Conservation (phyloP, 2,797 vertebrate genomes). For the Micropoecilia bifurca region DNA sequence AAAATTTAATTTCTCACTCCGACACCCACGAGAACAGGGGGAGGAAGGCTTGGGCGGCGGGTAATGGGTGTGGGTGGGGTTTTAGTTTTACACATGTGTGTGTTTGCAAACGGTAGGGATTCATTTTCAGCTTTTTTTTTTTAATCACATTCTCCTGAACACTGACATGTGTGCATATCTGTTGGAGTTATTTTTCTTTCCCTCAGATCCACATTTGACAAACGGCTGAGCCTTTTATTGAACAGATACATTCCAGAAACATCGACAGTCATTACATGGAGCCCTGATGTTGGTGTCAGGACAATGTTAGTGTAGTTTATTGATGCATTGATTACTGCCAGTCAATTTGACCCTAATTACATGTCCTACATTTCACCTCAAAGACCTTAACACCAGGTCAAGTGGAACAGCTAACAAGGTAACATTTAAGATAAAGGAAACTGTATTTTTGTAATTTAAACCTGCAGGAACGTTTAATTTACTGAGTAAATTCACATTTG, state of each 20-base stretch:
- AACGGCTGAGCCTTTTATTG: slow-evolving; percentile 59
- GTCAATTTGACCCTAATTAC: slow-evolving; percentile 20
- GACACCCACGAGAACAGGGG: slow-evolving; percentile 81
- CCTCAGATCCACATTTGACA: slow-evolving; percentile 54
- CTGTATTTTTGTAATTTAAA: background rate
- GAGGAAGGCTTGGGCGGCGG: slow-evolving; percentile 46
- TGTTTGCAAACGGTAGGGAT: slow-evolving; percentile 50
- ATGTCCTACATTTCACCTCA: slow-evolving; percentile 7
- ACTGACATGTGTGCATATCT: slow-evolving; percentile 60
- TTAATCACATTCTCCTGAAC: slow-evolving; percentile 61
- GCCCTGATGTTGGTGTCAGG: slow-evolving; percentile 20
- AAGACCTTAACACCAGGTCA: slow-evolving; percentile 22
- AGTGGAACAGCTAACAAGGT: slow-evolving; percentile 5
- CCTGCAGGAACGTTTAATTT: background rate
- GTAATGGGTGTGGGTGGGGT: slow-evolving; percentile 52
- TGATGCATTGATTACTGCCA: slow-evolving; percentile 28
- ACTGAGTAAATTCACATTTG: background rate
- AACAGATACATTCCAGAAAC: slow-evolving; percentile 34
- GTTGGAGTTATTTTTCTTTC: slow-evolving; percentile 26
- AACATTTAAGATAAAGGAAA: background rate
- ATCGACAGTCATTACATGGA: slow-evolving; percentile 28
- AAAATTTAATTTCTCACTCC: slow-evolving; percentile 88
- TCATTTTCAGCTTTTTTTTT: slow-evolving; percentile 52
- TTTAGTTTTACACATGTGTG: slow-evolving; percentile 12
- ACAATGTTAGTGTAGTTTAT: slow-evolving; percentile 25